A percentile compares a stretch with the other conserved stretches of the same genome.
Conservation (phyloP, 2,888 invertebrate genomes). For the Standfussiana lucernea region DNA sequence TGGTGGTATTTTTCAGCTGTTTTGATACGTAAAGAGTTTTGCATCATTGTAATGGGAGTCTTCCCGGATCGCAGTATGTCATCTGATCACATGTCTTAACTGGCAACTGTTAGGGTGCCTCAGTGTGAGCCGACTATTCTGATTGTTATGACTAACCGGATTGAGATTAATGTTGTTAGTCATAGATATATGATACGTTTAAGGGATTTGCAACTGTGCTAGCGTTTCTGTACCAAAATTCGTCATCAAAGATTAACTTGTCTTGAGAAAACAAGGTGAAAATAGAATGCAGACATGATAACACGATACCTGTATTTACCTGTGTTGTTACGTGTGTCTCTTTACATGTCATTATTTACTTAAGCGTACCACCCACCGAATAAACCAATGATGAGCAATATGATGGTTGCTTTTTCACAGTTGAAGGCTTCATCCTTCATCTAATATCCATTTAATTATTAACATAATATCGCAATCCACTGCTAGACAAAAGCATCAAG, state of each 20-base stretch:
- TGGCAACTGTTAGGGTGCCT: slow-evolving; percentile 47
- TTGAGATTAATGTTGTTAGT: slow-evolving; percentile 35
- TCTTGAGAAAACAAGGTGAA: slow-evolving; percentile 7
- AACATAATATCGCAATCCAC: too few species aligned
- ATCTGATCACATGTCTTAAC: slow-evolving; percentile 70
- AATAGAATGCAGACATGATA: slow-evolving; percentile 10
- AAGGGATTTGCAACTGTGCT: background rate
- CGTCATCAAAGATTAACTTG: slow-evolving; percentile 14
- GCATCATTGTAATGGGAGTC: slow-evolving; percentile 80
- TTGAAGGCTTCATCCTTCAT: background rate
- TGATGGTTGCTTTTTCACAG: background rate
- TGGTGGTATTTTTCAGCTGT: slow-evolving; percentile 35
- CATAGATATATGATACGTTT: slow-evolving; percentile 19
- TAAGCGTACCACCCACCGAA: background rate
- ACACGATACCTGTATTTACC: background rate
- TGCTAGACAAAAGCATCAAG: too few species aligned
- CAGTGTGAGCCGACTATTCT: slow-evolving; percentile 36
- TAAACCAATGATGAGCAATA: background rate
- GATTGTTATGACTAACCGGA: slow-evolving; percentile 49
- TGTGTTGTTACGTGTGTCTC: background rate
- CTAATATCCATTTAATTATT: background rate
- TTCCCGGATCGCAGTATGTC: slow-evolving; percentile 81
- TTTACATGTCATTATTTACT: background rate
- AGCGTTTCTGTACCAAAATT: background rate
- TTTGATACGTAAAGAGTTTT: slow-evolving; percentile 62